Evolutionary conservation across 1,140 invertebrate species (phyloP).

Genomic region (Brachionus koreanus): DNA sequence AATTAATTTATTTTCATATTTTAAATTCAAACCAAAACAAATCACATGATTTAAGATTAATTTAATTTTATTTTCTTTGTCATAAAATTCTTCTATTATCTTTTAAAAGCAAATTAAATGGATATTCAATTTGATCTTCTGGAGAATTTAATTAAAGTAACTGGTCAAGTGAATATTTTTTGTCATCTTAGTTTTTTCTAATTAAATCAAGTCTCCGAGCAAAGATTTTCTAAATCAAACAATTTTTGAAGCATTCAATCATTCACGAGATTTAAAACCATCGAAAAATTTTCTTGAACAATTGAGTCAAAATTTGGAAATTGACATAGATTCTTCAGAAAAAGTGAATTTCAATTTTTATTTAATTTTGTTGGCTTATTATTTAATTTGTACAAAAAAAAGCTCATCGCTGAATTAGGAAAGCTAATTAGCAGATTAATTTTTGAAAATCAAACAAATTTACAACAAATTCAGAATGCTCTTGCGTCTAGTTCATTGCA

Average conservation of each 20-base stretch:
- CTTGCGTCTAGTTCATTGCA: not conserved
- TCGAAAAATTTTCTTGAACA: not conserved
- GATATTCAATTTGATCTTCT: slow-evolving; percentile 10
- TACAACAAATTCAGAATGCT: slow-evolving; percentile 6
- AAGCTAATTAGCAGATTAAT: not conserved
- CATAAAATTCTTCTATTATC: not conserved
- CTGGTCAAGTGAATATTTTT: not conserved
- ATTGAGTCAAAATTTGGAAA: not conserved
- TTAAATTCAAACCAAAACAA: too few relatives aligned
- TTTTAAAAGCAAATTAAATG: not conserved
- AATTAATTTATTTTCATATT: too few relatives aligned
- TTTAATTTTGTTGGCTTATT: not conserved
- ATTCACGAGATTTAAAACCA: not conserved
- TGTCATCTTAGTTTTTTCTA: not conserved
- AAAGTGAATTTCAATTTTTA: not conserved
- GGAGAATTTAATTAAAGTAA: not conserved
- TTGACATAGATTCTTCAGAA: not conserved
- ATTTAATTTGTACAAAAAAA: too few relatives aligned
- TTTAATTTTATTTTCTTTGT: not conserved
- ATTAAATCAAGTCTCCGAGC: not conserved
- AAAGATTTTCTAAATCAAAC: slow-evolving; percentile 36
- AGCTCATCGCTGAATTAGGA: not conserved
- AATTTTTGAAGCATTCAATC: slow-evolving; percentile 3
- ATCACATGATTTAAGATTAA: not conserved
- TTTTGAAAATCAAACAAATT: not conserved